These are phyloP conservation scores for Tangachromis dhanisi DNA, from an alignment of 2,113 vertebrate genomes.

Conservation along the genomic window DNA sequence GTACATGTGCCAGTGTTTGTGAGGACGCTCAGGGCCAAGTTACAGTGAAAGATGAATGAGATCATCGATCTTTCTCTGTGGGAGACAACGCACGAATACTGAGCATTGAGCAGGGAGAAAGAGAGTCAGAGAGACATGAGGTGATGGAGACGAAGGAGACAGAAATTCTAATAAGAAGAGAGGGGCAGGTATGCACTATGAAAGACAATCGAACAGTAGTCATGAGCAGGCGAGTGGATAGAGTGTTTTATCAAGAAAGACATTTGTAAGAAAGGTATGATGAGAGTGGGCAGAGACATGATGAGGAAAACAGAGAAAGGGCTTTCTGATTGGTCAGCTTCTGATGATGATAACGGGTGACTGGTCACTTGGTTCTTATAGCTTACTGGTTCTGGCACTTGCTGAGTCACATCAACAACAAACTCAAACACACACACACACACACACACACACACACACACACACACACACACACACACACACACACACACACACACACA, in stretches of 20 bases:
- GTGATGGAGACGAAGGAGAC: not conserved
- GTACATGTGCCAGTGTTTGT: not conserved
- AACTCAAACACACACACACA: not conserved
- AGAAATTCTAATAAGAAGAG: constrained; percentile 9
- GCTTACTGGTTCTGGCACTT: not conserved
- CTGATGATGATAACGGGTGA: constrained; percentile 7
- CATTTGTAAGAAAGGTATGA: not conserved
- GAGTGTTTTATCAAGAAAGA: constrained; percentile 11
- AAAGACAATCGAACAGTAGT: not conserved
- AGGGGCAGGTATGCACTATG: not conserved
- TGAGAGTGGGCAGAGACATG: not conserved
- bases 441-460: not conserved
- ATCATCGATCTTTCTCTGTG: constrained; percentile 30
- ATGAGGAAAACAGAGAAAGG: not conserved
- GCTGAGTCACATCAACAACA: constrained; percentile 26
- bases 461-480: too few relatives aligned
- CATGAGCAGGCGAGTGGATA: constrained; percentile 4
- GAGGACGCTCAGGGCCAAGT: constrained; percentile 18
- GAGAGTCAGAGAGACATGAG: not conserved
- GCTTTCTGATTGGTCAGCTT: not conserved
- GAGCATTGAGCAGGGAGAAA: constrained; percentile 17
- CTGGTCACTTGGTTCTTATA: not conserved
- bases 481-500: too few relatives aligned
- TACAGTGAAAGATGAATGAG: constrained; percentile 38
- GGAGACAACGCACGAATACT: constrained; percentile 38